phyloP scores from a whole-genome alignment of 1,140 invertebrate genomes.

The Panulirus ornatus region DNA sequence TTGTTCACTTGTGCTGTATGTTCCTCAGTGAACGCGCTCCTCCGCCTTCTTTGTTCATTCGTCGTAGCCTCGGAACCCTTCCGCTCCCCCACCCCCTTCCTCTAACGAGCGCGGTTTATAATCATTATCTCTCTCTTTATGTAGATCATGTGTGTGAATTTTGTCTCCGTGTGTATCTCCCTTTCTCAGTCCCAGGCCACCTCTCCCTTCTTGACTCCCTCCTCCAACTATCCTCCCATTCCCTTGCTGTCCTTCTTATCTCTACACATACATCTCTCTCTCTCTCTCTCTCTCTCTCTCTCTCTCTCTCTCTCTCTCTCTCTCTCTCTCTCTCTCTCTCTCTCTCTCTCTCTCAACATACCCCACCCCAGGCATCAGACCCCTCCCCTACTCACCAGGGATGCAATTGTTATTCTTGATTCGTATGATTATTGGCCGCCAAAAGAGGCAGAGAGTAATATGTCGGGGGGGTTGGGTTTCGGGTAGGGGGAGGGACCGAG shows the following conservation, averaged over 20 bases:
- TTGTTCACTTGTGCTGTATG: background rate
- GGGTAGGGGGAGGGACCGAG: background rate
- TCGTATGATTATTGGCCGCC: background rate
- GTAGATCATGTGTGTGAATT: too few relatives aligned
- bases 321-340: background rate
- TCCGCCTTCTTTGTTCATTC: background rate
- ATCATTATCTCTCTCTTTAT: background rate
- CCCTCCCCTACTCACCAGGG: background rate
- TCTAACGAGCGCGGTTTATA: background rate
- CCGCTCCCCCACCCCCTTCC: background rate
- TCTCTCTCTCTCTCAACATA: background rate
- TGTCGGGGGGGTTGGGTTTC: background rate
- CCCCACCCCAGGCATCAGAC: background rate
- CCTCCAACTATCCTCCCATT: background rate
- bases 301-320: background rate
- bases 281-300: constrained; percentile 7
- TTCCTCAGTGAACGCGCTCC: background rate
- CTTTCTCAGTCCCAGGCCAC: background rate
- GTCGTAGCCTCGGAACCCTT: background rate
- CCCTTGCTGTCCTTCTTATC: background rate
- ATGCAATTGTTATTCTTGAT: background rate
- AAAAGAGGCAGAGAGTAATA: background rate
- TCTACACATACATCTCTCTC: background rate
- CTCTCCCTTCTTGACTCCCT: background rate
- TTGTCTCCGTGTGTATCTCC: too few relatives aligned